A percentile compares a stretch with the other conserved stretches of the same genome.
phyloP scores from a whole-genome alignment of 2,113 vertebrate genomes.

The Etheostoma cragini region DNA sequence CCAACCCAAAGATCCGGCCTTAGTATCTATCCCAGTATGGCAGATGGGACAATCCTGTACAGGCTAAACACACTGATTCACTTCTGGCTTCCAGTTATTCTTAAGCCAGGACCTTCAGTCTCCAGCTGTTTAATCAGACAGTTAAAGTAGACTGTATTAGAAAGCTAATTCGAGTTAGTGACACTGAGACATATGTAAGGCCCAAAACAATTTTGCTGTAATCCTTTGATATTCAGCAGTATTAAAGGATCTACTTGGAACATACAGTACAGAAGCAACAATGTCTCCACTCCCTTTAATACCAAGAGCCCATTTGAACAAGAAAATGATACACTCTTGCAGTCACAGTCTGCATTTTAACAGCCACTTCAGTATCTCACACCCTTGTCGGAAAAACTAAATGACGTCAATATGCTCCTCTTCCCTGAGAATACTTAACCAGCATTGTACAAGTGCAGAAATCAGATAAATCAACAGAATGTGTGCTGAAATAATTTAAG shows the following conservation, averaged over 20 bases:
- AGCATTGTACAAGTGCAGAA: not conserved
- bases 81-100: constrained; percentile 40
- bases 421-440: constrained; percentile 14
- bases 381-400: constrained; percentile 18
- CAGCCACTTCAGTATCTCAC: constrained; percentile 21
- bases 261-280: constrained; percentile 25
- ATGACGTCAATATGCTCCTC: constrained; percentile 24
- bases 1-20: not conserved
- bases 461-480: constrained; percentile 22
- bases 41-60: constrained; percentile 54
- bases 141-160: constrained; percentile 52
- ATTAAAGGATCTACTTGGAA: constrained; percentile 49
- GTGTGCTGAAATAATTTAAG: constrained; percentile 11
- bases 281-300: constrained; percentile 20
- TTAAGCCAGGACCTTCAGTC: constrained; percentile 51
- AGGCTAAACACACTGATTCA: constrained; percentile 40
- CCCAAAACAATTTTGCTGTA: constrained; percentile 61
- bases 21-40: constrained; percentile 22
- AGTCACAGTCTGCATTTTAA: constrained; percentile 16
- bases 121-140: constrained; percentile 63
- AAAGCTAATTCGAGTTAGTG: constrained; percentile 65
- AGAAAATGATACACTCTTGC: constrained; percentile 17
- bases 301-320: constrained; percentile 2
- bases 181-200: constrained; percentile 61
- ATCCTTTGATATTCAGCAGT: constrained; percentile 67